Evolutionary conservation across 2,797 vertebrate species (phyloP), one percentile per base, ranked within the genome.

Genomic region (Stomatorhinus walkeri): DNA sequence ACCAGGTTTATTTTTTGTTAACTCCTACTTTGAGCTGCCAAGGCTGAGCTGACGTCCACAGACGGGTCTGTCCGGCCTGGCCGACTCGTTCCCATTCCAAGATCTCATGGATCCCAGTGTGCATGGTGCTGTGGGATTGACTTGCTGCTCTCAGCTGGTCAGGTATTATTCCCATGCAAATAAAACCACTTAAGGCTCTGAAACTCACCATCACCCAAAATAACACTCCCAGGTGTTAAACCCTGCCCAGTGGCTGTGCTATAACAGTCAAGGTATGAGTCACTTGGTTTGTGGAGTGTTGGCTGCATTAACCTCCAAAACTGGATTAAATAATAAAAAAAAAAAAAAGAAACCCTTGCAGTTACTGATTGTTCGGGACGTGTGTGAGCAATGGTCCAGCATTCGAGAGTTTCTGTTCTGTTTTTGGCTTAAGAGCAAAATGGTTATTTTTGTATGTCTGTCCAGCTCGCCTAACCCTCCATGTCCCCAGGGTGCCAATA

Each of bases 1-100:
- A 79, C 72, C 72, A 46, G 72, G 72, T 79, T 79, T 79, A 79
- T 79, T 79, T 79, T 79, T 79, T 79, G 72, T 79, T 79, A 79
- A 79, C 72, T 79, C 40, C 72, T 46, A 79, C 72, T 79, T 43
- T 43, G 36, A 79, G 72, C 36, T 40, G 7, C 36, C 36, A 4
- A 46, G 32, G 72, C 43, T 28, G n/a, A n/a, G 81, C 81, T 51
- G 81, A 51, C 9, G 81, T 84, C 48, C n/a, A 51, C 48, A 7
- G 48, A 51, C 46, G 48, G 81, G 48, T 22, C n/a, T 22, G 48
- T 12, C n/a, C 43, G 8, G 81, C 22, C 46, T 0, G 40, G 79
- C 40, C 19, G n/a, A 22, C 1, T 84, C 81, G 3, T 84, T 84
- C 81, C 46, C 46, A 48, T 51, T 84, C 48, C 81, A 51, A 84